Evolutionary conservation across 1,140 invertebrate species (phyloP), one percentile per base, ranked within the genome.

Genomic region (Drosophila subobscura): DNA sequence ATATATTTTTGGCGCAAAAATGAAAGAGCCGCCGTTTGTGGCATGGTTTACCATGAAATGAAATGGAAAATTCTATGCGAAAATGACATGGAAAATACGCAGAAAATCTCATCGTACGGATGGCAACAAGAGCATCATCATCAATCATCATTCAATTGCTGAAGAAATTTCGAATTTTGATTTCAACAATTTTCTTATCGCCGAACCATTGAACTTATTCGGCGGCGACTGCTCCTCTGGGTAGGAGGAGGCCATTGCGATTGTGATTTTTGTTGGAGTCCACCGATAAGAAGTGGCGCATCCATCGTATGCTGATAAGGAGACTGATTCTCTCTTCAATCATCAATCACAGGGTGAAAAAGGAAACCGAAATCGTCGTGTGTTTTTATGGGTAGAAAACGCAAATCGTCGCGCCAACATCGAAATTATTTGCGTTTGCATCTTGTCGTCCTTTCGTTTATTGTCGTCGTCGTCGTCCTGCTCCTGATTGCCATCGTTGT

Each of bases 401-500:
- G 83, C 73, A 91, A 79, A 86, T 78, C 77, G 67, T 65, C 86
- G 66, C 90, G 90, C 86, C 90, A 88, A 85, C 86, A 90, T 89
- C 89, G 79, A 90, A 91, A 91, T 91, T 91, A 91, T 90, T 91
- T 91, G 84, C 86, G 89, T 91, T 91, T 91, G 81, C 89, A 79
- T 90, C 83, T 88, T 88, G 83, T 90, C 77, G 84, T 85, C 71
- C 77, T 91, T 91, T 85, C 78, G 80, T 85, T 89, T 89, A 72
- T 79, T 77, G 67, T 89, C 33, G 33, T 37, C 33, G 33, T 37
- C 33, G 33, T 37, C 4, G 8, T 37, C 33, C 33, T 37, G 33
- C 33, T 37, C 79, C 86, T 89, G 66, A 85, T 89, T 89, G 85
- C 86, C 80, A 85, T 88, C 79, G 84, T 83, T 56, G 83, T 88